Evolutionary conservation across 2,797 vertebrate species (phyloP).

Genomic region (Enteromius afrohamiltoni): DNA sequence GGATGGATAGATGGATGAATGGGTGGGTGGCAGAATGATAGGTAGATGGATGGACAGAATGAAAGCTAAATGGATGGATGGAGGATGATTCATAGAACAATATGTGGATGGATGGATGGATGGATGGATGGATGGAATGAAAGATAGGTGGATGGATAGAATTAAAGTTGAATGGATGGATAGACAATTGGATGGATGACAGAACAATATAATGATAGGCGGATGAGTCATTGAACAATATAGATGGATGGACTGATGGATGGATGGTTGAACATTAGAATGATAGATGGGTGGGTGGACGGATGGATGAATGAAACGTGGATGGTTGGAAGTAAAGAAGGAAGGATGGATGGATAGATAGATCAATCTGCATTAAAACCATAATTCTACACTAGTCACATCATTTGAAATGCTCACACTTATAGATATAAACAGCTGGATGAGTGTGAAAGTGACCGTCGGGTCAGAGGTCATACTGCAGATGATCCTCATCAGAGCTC

Average conservation of each 20-base stretch:
- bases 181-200: fast-evolving
- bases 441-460: background rate
- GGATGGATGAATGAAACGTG: background rate
- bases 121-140: background rate
- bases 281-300: background rate
- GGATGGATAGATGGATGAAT: too few species aligned
- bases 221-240: too few species aligned
- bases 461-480: constrained; percentile 12
- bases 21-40: too few species aligned
- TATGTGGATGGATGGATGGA: fast-evolving
- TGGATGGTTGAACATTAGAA: fast-evolving
- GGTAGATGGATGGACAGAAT: background rate
- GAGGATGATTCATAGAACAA: fast-evolving
- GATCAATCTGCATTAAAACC: background rate
- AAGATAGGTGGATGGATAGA: background rate
- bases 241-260: fast-evolving
- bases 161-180: background rate
- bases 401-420: background rate
- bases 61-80: fast-evolving
- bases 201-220: background rate
- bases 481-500: background rate
- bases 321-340: background rate
- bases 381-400: background rate
- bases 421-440: background rate
- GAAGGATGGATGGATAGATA: background rate